phyloP scores from a whole-genome alignment of 2,797 vertebrate species.

The Danionella dracula region DNA sequence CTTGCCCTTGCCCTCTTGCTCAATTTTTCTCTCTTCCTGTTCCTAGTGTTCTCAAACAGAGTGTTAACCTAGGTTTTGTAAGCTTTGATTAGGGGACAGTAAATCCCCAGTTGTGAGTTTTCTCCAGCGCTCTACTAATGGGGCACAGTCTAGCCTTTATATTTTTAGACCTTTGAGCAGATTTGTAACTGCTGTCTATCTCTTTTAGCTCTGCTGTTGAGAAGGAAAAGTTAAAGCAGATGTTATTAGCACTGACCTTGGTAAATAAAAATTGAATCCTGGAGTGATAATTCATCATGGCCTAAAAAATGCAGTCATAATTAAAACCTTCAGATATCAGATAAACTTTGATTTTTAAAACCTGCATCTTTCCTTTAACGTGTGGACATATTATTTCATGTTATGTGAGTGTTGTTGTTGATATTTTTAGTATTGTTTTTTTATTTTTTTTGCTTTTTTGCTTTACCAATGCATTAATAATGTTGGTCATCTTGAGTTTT shows the following conservation, averaged over 20 bases:
- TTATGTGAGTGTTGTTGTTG: too few species aligned
- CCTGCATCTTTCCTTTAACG: too few species aligned
- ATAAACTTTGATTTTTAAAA: too few species aligned
- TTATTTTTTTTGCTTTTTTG: too few species aligned
- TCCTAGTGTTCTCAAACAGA: conserved; percentile 35
- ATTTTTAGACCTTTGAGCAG: conserved; percentile 38
- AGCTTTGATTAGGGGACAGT: conserved; percentile 52
- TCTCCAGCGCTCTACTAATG: conserved; percentile 54
- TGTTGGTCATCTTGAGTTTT: too few species aligned
- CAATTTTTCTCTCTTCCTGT: background rate
- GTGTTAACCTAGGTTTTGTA: conserved; percentile 39
- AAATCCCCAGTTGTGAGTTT: conserved; percentile 46
- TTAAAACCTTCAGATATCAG: too few species aligned
- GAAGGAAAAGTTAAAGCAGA: conserved; percentile 8
- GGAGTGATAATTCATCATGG: background rate
- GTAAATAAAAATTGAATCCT: background rate
- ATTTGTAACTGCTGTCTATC: conserved; percentile 34
- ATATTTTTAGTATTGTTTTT: too few species aligned
- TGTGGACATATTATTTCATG: too few species aligned
- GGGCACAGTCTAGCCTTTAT: conserved; percentile 49
- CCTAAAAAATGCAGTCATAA: too few species aligned
- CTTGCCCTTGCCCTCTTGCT: background rate
- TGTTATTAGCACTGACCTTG: conserved; percentile 14
- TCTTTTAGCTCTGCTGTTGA: background rate
- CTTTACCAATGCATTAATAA: too few species aligned